Percentiles rank a stretch among this genome's conserved stretches.
phyloP scores from a whole-genome alignment of 1,140 invertebrate species.

The Pseudomyrmex pallidus region DNA sequence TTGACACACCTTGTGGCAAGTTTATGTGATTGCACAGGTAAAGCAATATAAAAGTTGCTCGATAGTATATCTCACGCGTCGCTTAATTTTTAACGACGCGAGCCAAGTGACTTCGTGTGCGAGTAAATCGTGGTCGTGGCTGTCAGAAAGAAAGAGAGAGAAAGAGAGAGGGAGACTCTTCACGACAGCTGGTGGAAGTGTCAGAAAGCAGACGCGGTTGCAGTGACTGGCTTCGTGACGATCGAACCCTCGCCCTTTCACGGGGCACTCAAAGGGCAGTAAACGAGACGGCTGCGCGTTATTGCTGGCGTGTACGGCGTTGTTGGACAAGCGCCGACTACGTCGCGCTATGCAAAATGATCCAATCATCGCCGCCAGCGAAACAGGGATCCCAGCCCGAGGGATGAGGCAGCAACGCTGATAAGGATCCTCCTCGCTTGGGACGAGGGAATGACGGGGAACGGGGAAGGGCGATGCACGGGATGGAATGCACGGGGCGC shows the following conservation, averaged over 20 bases:
- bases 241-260: slow-evolving; percentile 62
- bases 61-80: slow-evolving; percentile 33
- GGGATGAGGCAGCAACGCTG: slow-evolving; percentile 41
- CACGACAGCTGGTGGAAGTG: slow-evolving; percentile 43
- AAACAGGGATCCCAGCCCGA: slow-evolving; percentile 37
- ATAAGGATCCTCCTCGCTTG: slow-evolving; percentile 43
- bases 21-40: neutral
- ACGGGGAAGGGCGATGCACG: neutral
- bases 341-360: slow-evolving; percentile 58
- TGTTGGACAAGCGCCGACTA: slow-evolving; percentile 55
- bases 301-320: slow-evolving; percentile 65
- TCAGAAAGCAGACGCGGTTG: slow-evolving; percentile 23
- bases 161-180: slow-evolving; percentile 1
- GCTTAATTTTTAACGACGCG: slow-evolving; percentile 43
- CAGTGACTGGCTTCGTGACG: slow-evolving; percentile 26
- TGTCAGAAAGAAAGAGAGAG: no score
- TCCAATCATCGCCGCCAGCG: slow-evolving; percentile 54
- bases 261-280: slow-evolving; percentile 63
- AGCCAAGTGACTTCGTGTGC: slow-evolving; percentile 7
- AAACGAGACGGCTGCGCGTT: slow-evolving; percentile 54
- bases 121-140: slow-evolving; percentile 28
- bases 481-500: neutral
- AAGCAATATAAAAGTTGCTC: slow-evolving; percentile 22
- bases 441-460: neutral
- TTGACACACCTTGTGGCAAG: neutral